Evolutionary conservation across 2,797 vertebrate genomes (phyloP).

Genomic region (Peromyscus attwateri): DNA sequence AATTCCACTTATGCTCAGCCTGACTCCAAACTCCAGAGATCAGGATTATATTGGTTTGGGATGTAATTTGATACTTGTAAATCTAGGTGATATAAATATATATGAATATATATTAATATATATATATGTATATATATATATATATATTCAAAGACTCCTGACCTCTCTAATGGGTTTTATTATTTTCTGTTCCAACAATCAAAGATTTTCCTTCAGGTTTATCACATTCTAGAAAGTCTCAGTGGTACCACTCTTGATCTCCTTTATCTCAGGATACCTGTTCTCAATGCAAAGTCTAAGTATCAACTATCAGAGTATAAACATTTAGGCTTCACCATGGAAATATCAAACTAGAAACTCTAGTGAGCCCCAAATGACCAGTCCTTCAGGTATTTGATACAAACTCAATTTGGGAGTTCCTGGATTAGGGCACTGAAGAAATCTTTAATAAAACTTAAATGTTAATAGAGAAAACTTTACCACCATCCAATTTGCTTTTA

Average conservation of each 20-base stretch:
- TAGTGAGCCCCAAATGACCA: background rate
- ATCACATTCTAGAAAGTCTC: slow-evolving; percentile 14
- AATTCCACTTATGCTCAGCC: background rate
- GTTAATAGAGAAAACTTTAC: slow-evolving; percentile 19
- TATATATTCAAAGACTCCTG: slow-evolving; percentile 31
- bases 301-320: background rate
- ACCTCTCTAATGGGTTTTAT: background rate
- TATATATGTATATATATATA: slow-evolving; percentile 14
- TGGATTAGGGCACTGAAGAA: background rate
- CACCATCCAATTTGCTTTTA: slow-evolving; percentile 34
- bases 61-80: background rate
- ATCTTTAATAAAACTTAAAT: slow-evolving; percentile 37
- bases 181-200: background rate
- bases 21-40: background rate
- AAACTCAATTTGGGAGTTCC: slow-evolving; percentile 15
- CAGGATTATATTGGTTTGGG: background rate
- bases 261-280: background rate
- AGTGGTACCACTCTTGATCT: background rate
- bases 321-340: background rate
- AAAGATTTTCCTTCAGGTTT: background rate
- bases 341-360: background rate
- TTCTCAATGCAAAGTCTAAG: background rate
- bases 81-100: background rate
- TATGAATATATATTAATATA: too few species aligned
- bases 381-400: background rate